A percentile compares a stretch with the other conserved stretches of the same genome.
Conservation (phyloP, 2,797 vertebrate species). For the Momotus momota region DNA sequence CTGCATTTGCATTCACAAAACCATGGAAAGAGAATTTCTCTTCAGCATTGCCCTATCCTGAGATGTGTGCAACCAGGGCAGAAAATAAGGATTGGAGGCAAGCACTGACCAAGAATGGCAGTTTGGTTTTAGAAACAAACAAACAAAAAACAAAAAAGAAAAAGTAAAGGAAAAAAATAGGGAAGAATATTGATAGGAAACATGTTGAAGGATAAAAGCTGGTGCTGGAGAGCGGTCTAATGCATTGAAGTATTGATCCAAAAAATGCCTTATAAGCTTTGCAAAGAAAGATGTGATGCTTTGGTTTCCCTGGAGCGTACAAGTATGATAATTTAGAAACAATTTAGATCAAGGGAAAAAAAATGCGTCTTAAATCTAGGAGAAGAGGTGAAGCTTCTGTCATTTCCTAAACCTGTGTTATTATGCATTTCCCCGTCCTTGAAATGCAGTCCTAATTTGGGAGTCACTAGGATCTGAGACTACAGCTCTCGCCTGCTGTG, state of each 20-base stretch:
- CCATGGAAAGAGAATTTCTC: slow-evolving; percentile 15
- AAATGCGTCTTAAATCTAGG: rapidly evolving
- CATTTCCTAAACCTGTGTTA: background rate
- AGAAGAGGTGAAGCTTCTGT: background rate
- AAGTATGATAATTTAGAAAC: background rate
- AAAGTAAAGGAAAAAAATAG: background rate
- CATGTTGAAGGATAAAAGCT: background rate
- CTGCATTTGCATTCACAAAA: slow-evolving; percentile 50
- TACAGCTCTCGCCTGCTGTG: background rate
- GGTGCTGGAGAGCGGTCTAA: background rate
- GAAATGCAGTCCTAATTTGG: background rate
- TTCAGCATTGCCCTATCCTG: background rate
- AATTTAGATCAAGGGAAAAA: background rate
- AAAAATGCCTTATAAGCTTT: background rate
- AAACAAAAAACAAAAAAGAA: background rate
- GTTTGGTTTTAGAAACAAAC: background rate
- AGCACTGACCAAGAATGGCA: background rate
- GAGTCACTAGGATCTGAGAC: background rate
- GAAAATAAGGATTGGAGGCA: background rate
- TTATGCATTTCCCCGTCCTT: background rate
- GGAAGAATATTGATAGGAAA: background rate
- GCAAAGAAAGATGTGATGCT: background rate
- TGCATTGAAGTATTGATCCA: background rate
- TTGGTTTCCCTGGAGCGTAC: background rate
- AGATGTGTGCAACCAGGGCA: background rate